Base-by-base conservation (phyloP, 2,113 vertebrate genomes). In the Spea bombifrons region DNA sequence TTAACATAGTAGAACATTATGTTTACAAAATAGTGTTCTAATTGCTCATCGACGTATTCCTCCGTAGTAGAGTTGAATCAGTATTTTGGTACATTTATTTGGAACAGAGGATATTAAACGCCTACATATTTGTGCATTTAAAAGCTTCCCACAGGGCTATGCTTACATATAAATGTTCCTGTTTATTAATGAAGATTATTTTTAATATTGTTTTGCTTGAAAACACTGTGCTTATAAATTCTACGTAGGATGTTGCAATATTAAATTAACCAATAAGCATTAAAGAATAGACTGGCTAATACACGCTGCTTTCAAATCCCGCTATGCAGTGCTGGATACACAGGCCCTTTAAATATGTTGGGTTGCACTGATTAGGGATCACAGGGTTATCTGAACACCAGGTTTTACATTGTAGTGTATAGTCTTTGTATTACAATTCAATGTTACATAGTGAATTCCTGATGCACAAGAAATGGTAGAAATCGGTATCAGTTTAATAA, bases 1-100 rank as follows among this genome's bases (percentile, higher is more conserved):
- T 72, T 49, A 67, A 66, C 30, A 66, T 48, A 55, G 43, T 66
- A 59, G 71, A 80, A 80, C 70, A 80, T 80, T 47, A 5, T 80
- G 70, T 80, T 80, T 73, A 79, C 70, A 7, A 50, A 30, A 57
- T 67, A 48, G 15, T 73, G 53, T 66, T 55, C 49, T 46, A 47
- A 66, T 73, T 80, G 59, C 70, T 80, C 71, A 80, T 73, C 63
- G 30, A 43, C 67, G 63, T 15, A 45, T 16, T 13, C 16, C 7
- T 5, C 16, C 55, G 43, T 43, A 50, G 61, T 30, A 0, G 65
- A 6, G 48, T 13, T 9, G 5, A 15, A 43, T 12, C 45, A 50
- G 8, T 78, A 52, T 65, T 57, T 66, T 47, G 59, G 48, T 59
- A 57, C 66, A 7, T 73, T 67, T 66, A 44, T 68, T 67, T 43